These are phyloP conservation scores for Dolichotis patagonum DNA, from an alignment of 2,113 vertebrate genomes.

Conservation along the genomic window DNA sequence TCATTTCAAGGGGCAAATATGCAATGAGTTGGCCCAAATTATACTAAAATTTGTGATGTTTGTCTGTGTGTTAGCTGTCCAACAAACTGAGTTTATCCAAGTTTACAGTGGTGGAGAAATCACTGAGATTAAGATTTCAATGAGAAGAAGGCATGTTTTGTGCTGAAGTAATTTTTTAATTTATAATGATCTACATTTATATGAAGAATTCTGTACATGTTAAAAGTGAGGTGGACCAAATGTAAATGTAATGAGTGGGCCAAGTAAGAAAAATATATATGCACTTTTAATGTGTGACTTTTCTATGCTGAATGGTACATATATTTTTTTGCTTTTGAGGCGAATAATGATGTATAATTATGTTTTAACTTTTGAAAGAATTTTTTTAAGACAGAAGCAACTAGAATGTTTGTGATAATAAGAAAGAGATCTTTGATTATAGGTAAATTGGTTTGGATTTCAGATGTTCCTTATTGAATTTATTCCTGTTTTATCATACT, in stretches of 20 bases:
- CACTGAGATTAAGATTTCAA: conserved; percentile 77
- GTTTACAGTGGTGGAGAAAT: conserved; percentile 86
- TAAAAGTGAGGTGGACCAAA: conserved; percentile 89
- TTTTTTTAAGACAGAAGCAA: conserved; percentile 85
- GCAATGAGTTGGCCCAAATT: conserved; percentile 88
- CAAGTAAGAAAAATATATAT: conserved; percentile 88
- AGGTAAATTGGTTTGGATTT: conserved; percentile 80
- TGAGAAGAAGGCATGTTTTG: conserved; percentile 79
- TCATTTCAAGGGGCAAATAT: conserved; percentile 88
- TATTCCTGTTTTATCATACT: conserved; percentile 80
- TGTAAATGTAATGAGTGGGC: conserved; percentile 89
- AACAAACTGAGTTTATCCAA: conserved; percentile 80
- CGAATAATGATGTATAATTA: conserved; percentile 87
- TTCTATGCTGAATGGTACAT: conserved; percentile 90
- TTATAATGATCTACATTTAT: conserved; percentile 70
- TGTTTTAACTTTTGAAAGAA: conserved; percentile 88
- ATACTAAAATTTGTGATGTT: conserved; percentile 86
- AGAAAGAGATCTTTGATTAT: conserved; percentile 83
- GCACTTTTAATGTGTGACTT: conserved; percentile 90
- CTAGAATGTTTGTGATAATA: conserved; percentile 85
- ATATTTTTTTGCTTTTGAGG: conserved; percentile 89
- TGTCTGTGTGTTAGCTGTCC: conserved; percentile 85
- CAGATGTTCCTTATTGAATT: conserved; percentile 81
- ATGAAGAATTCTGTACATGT: conserved; percentile 77
- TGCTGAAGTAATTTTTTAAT: conserved; percentile 67